Evolutionary conservation across 2,888 invertebrate species (phyloP), one percentile per base, ranked within the genome.

Genomic region (Synanthedon andrenaeformis): DNA sequence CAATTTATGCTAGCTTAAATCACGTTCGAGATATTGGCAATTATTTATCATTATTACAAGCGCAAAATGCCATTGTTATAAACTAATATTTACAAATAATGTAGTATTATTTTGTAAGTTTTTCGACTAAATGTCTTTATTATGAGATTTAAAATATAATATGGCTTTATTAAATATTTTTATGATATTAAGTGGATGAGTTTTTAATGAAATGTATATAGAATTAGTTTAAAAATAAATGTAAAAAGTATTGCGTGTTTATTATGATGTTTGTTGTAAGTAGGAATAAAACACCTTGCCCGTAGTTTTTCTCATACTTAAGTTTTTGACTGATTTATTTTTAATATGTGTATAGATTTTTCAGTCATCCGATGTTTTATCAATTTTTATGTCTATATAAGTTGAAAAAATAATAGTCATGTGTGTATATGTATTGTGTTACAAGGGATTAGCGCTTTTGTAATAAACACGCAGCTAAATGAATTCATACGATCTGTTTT

Each of bases 271-370:
- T 19, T 50, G 12, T 17, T 3, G 35, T 49, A 49, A 8, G 17
- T 17, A 51, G 23, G 8, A 13, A 81, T 82, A 73, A 73, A 69
- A 69, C 76, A 81, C 82, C 83, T 83, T 84, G 84, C 84, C 83
- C 79, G 66, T 78, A 78, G 69, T 70, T 72, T 68, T 74, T 69
- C 35, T 35, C 10, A 35, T 35, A 35, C 3, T 35, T 73, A 69
- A 69, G 71, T 67, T 68, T 72, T 79, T 78, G 85, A 84, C 85
- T 84, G 85, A 84, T 79, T 78, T 77, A 73, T 81, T 76, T 79
- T 17, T 70, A 35, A 70, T n/a, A 76, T 76, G 74, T 54, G 66
- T 49, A 49, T 49, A 49, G 17, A 17, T 49, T 45, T 63, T 66
- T 66, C 62, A 57, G 57, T 55, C 54, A 54, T 57, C 52, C 55